Conservation (phyloP, 2,113 vertebrate species). For the Poecile atricapillus region DNA sequence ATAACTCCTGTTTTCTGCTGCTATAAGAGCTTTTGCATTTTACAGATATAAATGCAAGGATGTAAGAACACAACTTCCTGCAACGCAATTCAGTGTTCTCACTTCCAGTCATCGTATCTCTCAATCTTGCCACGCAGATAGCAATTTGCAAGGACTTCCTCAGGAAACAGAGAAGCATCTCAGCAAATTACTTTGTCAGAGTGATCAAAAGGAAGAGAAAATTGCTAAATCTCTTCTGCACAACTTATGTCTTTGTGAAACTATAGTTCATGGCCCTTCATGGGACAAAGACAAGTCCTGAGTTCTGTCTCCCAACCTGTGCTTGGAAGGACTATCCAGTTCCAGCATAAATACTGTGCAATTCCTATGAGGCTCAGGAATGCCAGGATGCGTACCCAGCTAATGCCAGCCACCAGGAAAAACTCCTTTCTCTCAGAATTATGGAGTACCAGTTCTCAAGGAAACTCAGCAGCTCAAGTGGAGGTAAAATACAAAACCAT, state of each 20-base stretch:
- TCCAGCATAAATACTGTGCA: background rate
- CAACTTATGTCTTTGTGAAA: background rate
- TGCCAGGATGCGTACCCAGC: background rate
- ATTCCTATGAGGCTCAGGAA: background rate
- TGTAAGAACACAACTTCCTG: background rate
- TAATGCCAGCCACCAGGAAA: background rate
- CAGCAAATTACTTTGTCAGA: background rate
- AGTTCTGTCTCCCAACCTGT: background rate
- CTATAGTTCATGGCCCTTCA: background rate
- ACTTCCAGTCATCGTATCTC: background rate
- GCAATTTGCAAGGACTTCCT: background rate
- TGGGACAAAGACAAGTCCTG: background rate
- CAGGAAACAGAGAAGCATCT: background rate
- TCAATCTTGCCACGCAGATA: background rate
- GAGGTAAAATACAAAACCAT: background rate
- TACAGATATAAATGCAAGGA: background rate
- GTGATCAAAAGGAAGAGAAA: background rate
- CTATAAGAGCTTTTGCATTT: background rate
- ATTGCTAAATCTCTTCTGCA: background rate
- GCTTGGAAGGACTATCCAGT: background rate
- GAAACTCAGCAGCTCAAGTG: background rate
- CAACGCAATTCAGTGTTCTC: background rate
- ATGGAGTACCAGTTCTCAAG: background rate
- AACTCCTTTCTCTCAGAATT: background rate
- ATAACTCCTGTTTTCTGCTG: background rate